Evolutionary conservation across 1,140 invertebrate genomes (phyloP), one percentile per base, ranked within the genome.

Genomic region (Drosophila carrolli): DNA sequence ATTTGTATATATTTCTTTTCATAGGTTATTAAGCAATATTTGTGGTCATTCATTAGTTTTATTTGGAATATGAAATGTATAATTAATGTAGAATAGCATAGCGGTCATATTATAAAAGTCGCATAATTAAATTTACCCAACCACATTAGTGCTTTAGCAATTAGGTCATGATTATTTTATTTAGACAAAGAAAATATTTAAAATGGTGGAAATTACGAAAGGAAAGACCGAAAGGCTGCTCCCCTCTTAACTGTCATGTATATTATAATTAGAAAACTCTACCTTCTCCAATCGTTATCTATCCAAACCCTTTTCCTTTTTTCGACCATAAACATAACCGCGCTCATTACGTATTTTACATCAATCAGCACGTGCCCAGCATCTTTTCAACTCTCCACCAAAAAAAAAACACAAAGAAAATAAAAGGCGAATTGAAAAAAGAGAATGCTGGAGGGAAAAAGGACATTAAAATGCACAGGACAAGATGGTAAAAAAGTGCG

Each of bases 261-360:
- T 86, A 85, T 82, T 85, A 57, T 85, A 86, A 86, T 86, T 86
- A 71, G 67, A 78, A 88, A 86, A 88, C 71, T 86, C 88, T 71
- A 46, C 50, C 58, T 67, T 46, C 43, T 61, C 41, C 53, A 58
- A 62, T 65, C 48, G 73, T 88, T 83, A 83, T 86, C 67, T 80
- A 73, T 79, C 53, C 41, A 47, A 54, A 68, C 65, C 78, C 50
- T 65, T 60, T 38, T 14, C 27, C 23, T 47, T 43, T 58, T 59
- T 23, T 44, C 14, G 27, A 8, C 74, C 61, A 81, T 81, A 81
- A 77, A 74, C 63, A 63, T 66, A 88, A 86, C 83, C 83, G 67
- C 83, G 76, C 83, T 88, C 80, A 86, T 86, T 86, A 86, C 83
- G 83, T 75, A 86, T 80, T 86, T 86, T 89, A 88, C 83, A 86